Conservation (phyloP, 2,888 invertebrate genomes). For the Margaritifera margaritifera region DNA sequence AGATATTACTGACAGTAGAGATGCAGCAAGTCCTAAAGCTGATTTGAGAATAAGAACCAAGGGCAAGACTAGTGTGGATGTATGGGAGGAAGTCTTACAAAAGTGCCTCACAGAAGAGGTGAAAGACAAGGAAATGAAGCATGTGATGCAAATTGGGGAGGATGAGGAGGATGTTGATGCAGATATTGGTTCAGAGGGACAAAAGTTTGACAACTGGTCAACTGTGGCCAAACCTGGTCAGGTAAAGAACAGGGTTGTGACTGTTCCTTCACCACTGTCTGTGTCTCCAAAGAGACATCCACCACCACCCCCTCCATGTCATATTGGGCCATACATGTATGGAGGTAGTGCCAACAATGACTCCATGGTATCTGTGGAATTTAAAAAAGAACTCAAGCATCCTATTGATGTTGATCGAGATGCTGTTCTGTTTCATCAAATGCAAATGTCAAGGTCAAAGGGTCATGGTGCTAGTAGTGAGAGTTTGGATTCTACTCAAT, state of each 20-base stretch:
- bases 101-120: conserved; percentile 63
- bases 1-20: conserved; percentile 20
- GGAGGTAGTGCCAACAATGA: conserved; percentile 1
- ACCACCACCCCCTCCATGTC: conserved; percentile 23
- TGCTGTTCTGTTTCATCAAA: conserved; percentile 63
- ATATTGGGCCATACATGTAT: background rate
- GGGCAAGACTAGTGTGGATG: conserved; percentile 28
- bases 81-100: conserved; percentile 63
- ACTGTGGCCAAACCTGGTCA: conserved; percentile 32
- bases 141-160: conserved; percentile 35
- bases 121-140: conserved; percentile 62
- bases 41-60: background rate
- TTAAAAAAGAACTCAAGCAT: conserved; percentile 42
- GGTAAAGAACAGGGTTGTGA: conserved; percentile 28
- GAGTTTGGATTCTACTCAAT: conserved; percentile 62
- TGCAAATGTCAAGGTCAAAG: conserved; percentile 57
- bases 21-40: conserved; percentile 17
- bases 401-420: conserved; percentile 61
- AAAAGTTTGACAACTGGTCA: conserved; percentile 50
- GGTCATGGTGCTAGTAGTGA: conserved; percentile 50
- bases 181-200: conserved; percentile 25
- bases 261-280: conserved; percentile 22
- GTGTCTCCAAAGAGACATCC: conserved; percentile 9
- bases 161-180: conserved; percentile 31
- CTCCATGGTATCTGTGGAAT: conserved; percentile 52